Base-by-base conservation (phyloP, 2,797 vertebrate species). In the Liparis tanakae region DNA sequence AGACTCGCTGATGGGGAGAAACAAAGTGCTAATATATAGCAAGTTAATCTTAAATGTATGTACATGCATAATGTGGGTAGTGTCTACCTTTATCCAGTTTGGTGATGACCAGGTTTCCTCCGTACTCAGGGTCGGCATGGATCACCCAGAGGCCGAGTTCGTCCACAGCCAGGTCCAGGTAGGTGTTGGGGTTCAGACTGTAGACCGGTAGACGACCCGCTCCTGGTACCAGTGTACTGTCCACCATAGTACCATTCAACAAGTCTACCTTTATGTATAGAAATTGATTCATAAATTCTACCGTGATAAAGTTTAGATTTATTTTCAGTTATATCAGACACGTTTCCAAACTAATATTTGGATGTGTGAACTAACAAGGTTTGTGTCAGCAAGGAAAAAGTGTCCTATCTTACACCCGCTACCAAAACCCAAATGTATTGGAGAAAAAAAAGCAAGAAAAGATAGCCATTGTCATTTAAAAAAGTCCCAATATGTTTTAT, bases 101-200 rank as follows among this genome's bases (percentile, higher is more conserved):
- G 56, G 95, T 96, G 77, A 99, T 85, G 57, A 97, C 94, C 56
- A 99, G 88, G 85, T 97, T 96, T 34, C 94, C 94, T 10, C 79
- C 91, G 0, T 90, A 90, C 64, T 95, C 95, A 3, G 94, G 91
- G 51, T 97, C 97, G 3, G 96, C 93, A 1, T 99, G 93, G 18
- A 99, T 94, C 70, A 96, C 94, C 98, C 98, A 99, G 43, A 99
- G 95, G n/a, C 98, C 97, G 0, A 97, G 94, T 74, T 99, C 97
- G 0, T 99, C 98, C 7, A 96, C 90, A 20, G 96, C 96, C 76
- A 99, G 82, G 82, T 98, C 96, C 71, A 99, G 91, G 85, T 94
- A 95, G 9, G 95, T 98, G 36, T 94, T 93, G 0, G 96, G 93
- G 8, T 95, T 94, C 62, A 98, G 95, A 41, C 95, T 93, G 73